Percentiles rank a stretch among this genome's conserved stretches.
These are phyloP conservation scores for Perithous albicinctus DNA, from an alignment of 2,888 invertebrate genomes.

Conservation along the genomic window DNA sequence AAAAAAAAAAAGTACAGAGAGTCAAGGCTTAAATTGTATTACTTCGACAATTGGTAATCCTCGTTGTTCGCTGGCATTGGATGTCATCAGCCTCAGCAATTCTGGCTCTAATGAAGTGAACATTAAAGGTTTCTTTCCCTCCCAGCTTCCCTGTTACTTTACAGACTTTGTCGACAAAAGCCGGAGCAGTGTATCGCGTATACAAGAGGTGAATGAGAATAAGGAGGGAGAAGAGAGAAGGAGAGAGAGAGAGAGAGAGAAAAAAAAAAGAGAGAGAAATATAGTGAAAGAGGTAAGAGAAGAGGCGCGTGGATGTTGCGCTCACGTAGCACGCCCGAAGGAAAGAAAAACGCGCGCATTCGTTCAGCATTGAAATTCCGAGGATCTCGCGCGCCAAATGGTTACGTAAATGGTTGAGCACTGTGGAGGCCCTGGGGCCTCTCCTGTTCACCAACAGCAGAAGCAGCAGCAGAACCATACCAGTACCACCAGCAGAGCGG, in stretches of 20 bases:
- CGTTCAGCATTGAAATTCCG: constrained; percentile 65
- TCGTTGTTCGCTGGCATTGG: constrained; percentile 20
- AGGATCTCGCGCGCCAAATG: constrained; percentile 67
- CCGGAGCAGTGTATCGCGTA: constrained; percentile 31
- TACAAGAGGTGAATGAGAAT: constrained; percentile 29
- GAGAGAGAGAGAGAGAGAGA: not conserved
- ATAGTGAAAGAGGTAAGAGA: too few relatives aligned
- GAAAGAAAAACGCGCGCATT: constrained; percentile 37
- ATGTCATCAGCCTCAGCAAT: not conserved
- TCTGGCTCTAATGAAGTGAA: constrained; percentile 35
- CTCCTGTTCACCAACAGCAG: constrained; percentile 45
- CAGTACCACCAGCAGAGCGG: too few relatives aligned
- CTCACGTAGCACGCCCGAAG: constrained; percentile 50
- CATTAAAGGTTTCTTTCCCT: constrained; percentile 38
- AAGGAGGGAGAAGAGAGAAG: not conserved
- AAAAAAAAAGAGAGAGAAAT: not conserved
- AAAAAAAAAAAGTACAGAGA: too few relatives aligned
- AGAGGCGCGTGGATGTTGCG: constrained; percentile 32
- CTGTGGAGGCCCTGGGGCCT: constrained; percentile 44
- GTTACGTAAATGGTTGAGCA: constrained; percentile 67
- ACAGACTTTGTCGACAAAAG: constrained; percentile 20
- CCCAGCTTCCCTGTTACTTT: constrained; percentile 18
- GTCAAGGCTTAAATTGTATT: not conserved
- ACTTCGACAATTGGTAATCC: not conserved
- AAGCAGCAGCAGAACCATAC: not conserved